Conservation (phyloP, 2,888 invertebrate genomes). For the Falcaria lacertinaria region DNA sequence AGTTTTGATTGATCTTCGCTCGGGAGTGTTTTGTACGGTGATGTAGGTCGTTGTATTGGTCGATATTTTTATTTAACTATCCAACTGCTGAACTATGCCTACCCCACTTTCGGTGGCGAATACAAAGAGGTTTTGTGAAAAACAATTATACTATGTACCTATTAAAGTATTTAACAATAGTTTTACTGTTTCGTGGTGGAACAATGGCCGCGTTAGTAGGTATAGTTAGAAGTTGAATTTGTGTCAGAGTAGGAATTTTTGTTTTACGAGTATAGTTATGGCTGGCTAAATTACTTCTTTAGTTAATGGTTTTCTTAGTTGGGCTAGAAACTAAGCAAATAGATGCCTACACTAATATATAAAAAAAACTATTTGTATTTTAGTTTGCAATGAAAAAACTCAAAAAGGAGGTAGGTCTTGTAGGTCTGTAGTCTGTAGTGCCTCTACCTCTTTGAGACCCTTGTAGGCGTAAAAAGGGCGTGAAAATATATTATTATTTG, state of each 20-base stretch:
- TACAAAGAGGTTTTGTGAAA: conserved; percentile 21
- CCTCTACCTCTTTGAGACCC: no score
- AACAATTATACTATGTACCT: conserved; percentile 12
- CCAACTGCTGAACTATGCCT: no score
- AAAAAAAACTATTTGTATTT: no score
- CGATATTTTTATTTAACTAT: conserved; percentile 20
- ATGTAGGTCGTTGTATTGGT: conserved; percentile 20
- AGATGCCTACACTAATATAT: no score
- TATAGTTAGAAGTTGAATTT: neutral
- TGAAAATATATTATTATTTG: no score
- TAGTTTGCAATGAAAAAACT: no score
- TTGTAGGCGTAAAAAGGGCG: no score
- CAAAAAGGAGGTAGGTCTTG: no score
- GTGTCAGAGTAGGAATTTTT: neutral
- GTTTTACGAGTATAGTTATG: neutral
- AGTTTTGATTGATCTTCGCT: conserved; percentile 22
- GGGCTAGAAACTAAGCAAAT: conserved; percentile 21
- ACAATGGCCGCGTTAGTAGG: neutral
- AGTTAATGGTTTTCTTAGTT: conserved; percentile 6
- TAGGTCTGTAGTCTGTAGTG: no score
- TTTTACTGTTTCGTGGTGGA: neutral
- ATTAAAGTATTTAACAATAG: conserved; percentile 4
- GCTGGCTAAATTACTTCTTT: neutral
- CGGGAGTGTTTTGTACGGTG: conserved; percentile 9
- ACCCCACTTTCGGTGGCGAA: conserved; percentile 26